Conservation (phyloP, 1,140 invertebrate species). For the Nasonia giraulti region DNA sequence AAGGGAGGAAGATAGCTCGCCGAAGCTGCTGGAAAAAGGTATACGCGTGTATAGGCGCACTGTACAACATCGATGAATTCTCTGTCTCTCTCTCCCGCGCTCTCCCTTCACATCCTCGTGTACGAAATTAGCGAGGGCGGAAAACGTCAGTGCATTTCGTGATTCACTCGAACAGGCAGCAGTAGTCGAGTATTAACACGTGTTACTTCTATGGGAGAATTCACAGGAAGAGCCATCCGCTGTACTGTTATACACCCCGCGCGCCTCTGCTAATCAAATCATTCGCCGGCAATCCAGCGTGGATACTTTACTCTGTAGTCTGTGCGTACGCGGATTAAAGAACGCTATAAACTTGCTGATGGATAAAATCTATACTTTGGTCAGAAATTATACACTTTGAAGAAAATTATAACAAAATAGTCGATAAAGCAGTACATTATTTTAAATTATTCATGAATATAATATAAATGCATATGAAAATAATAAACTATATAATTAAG, state of each 20-base stretch:
- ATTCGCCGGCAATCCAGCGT: conserved; percentile 51
- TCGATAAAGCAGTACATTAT: too few species aligned
- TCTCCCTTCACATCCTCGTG: neutral
- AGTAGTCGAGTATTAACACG: conserved; percentile 56
- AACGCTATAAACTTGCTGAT: too few species aligned
- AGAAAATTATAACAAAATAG: too few species aligned
- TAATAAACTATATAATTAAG: too few species aligned
- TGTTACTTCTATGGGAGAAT: conserved; percentile 67
- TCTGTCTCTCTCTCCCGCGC: neutral
- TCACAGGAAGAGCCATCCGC: conserved; percentile 66
- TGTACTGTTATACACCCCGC: neutral
- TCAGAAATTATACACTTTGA: too few species aligned
- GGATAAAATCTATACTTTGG: too few species aligned
- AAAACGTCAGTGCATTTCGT: conserved; percentile 49
- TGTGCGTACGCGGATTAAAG: neutral
- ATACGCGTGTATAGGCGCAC: too few species aligned
- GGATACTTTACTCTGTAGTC: neutral
- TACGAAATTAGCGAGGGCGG: conserved; percentile 37
- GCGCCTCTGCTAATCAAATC: conserved; percentile 65
- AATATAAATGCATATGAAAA: too few species aligned
- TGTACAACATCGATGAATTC: neutral
- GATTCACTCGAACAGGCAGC: conserved; percentile 28
- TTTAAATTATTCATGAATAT: too few species aligned
- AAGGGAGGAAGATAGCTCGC: neutral
- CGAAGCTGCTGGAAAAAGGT: neutral